These are phyloP conservation scores for Phaethornis superciliosus DNA, from an alignment of 2,113 vertebrate species.

Conservation along the genomic window DNA sequence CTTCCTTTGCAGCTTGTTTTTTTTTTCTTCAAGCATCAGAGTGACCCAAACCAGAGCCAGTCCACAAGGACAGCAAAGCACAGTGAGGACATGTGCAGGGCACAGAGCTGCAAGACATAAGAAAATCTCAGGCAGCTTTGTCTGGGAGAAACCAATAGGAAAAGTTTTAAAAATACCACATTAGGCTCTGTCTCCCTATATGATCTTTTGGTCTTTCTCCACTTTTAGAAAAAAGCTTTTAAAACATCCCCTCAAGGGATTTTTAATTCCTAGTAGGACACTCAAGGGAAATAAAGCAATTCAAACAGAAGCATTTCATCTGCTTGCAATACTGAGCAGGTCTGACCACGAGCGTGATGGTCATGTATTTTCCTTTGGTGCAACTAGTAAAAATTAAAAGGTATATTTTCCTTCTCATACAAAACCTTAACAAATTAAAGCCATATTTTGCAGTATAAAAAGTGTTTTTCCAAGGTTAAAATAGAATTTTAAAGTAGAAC, in stretches of 20 bases:
- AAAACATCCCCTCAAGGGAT: neutral
- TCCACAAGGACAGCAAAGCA: neutral
- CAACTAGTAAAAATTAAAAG: neutral
- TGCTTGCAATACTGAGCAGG: neutral
- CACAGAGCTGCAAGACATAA: neutral
- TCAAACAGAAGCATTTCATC: neutral
- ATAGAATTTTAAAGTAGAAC: neutral
- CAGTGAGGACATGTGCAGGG: neutral
- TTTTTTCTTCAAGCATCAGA: neutral
- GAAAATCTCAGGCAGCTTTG: neutral
- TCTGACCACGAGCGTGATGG: neutral
- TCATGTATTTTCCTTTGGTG: neutral
- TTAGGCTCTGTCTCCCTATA: neutral
- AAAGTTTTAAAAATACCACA: neutral
- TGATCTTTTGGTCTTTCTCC: neutral
- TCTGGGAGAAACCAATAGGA: neutral
- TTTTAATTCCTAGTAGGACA: neutral
- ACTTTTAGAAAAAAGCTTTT: neutral
- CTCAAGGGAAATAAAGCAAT: neutral
- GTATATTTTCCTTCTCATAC: neutral
- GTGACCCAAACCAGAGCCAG: fast-evolving
- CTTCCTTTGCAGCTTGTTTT: neutral
- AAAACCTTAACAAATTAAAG: neutral
- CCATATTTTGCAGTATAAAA: neutral
- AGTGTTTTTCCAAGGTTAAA: neutral